Evolutionary conservation across 2,888 invertebrate species (phyloP), one percentile per base, ranked within the genome.

Genomic region (Dicyrtoma fusca): DNA sequence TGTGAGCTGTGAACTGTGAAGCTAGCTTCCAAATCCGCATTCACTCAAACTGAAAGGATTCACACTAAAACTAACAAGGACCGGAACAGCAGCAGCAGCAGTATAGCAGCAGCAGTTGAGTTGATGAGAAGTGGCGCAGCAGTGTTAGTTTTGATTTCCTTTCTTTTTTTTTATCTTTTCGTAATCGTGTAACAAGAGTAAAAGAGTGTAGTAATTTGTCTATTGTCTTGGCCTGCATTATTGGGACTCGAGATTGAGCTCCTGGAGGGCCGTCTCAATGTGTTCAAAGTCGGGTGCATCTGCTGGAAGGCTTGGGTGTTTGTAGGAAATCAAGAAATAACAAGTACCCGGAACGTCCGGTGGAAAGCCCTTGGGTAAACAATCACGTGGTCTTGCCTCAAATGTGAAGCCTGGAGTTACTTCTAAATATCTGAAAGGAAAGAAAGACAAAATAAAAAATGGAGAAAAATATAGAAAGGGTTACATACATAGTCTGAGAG

Each of bases 361-460:
- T 57, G 92, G 91, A 85, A 94, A 94, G 81, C 92, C 94, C 84
- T 90, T 91, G 11, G 95, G 95, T 80, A 95, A 87, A 84, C 89
- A 92, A 72, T 89, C 88, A 55, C 89, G 88, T 81, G 90, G 89
- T 77, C 95, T 88, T 14, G 90, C 86, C 82, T 91, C 90, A 84
- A 94, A 88, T 77, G 86, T 85, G 82, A 94, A 95, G 71, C 92
- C 92, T 55, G 89, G 88, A 81, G 89, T 88, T 84, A 90, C 88
- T 80, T 87, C 87, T 81, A 95, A 86, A 86, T 91, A 90, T 82
- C 94, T 95, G 82, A 6, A 83, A 84, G 74, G 73, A 61, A 44
- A 71, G 74, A 73, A 42, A 11, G 25, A 61, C 11, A 26, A 44
- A n/a, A n/a, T n/a, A n/a, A 42, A 63, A 59, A 25, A 59, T 59